Evolutionary conservation across 2,888 invertebrate species (phyloP), one percentile per base, ranked within the genome.

Genomic region (Lepidocyrtinus sp.): DNA sequence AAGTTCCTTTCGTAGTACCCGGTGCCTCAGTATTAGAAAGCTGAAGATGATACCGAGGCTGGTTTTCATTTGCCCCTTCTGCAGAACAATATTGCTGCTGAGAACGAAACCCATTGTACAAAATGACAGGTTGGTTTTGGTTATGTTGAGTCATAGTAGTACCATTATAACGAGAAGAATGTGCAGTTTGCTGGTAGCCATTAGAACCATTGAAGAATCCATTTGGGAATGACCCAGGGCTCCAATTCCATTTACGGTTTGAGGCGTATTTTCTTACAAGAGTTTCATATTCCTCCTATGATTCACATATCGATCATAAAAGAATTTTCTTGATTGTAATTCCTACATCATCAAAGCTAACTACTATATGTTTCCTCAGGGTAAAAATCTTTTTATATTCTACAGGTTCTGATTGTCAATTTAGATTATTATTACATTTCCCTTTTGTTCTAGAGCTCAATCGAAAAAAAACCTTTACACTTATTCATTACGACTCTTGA

Each of bases 251-350:
- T 71, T 79, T 83, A 64, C 81, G 26, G 9, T 76, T 67, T 15
- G 73, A 55, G n/a, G 79, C 71, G 50, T 83, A 84, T 59, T 84
- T 84, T 68, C 79, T 76, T n/a, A 84, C 83, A n/a, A 84, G 78
- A 61, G 50, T 71, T 82, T 83, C 83, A 45, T 84, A 83, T 61
- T 84, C 84, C 1, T 64, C 75, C 84, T 84, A n/a, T n/a, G n/a
- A n/a, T n/a, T n/a, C n/a, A n/a, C n/a, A n/a, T n/a, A n/a, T n/a
- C n/a, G n/a, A n/a, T n/a, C n/a, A n/a, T n/a, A n/a, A n/a, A n/a
- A n/a, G n/a, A n/a, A n/a, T n/a, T n/a, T n/a, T n/a, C n/a, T n/a
- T n/a, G n/a, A n/a, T n/a, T n/a, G n/a, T n/a, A n/a, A n/a, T n/a
- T n/a, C n/a, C n/a, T n/a, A n/a, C n/a, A n/a, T n/a, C n/a, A n/a